These are phyloP conservation scores for Sycophila sp. DNA, from an alignment of 1,140 invertebrate genomes.

Conservation along the genomic window DNA sequence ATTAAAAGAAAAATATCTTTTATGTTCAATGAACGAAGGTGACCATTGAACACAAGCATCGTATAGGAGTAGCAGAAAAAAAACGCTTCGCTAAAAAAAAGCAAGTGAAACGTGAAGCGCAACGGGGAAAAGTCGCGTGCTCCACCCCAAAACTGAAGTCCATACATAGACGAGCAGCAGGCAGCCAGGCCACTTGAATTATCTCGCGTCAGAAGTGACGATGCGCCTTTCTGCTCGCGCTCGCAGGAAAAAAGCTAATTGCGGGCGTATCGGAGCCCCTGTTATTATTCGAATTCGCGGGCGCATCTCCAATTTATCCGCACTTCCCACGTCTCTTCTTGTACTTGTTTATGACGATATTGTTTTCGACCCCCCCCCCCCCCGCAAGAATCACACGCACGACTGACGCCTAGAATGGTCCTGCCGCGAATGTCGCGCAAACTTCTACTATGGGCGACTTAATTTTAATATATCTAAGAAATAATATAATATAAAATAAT, in stretches of 20 bases:
- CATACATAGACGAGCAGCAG: neutral
- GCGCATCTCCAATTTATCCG: neutral
- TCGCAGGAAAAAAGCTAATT: neutral
- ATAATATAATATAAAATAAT: no score
- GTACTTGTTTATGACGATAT: constrained; percentile 4
- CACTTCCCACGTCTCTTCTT: neutral
- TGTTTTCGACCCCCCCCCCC: no score
- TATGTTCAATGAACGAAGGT: no score
- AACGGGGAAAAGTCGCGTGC: neutral
- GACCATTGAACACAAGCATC: no score
- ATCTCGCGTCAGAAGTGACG: neutral
- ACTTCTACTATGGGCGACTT: no score
- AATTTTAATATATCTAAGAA: no score
- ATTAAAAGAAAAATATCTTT: no score
- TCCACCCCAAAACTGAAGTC: neutral
- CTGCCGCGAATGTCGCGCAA: neutral
- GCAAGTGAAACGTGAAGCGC: neutral
- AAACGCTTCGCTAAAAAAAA: no score
- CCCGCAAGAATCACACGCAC: no score
- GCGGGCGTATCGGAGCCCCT: neutral
- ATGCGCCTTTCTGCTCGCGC: neutral
- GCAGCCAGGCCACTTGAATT: neutral
- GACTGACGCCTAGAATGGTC: no score
- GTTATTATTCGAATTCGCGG: neutral
- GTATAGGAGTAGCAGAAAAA: no score